Evolutionary conservation across 2,888 invertebrate genomes (phyloP).

Genomic region (Rhagium mordax): DNA sequence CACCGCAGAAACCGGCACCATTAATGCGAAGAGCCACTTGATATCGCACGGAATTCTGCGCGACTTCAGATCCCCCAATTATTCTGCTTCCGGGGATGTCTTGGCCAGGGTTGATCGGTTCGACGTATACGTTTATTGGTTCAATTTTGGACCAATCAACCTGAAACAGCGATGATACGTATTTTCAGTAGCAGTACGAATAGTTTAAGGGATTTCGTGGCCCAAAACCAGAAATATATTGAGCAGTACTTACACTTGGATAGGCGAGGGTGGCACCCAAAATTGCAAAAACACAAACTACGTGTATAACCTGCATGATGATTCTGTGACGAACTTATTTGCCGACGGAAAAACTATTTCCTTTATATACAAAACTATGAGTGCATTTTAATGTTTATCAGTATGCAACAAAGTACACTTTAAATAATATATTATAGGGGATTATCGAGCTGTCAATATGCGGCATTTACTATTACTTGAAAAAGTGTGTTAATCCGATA

Average conservation of each 20-base stretch:
- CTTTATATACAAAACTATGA: no score
- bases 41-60: conserved; percentile 18
- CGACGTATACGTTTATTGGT: conserved; percentile 10
- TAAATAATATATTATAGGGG: no score
- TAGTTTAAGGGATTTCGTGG: no score
- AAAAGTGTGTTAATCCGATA: no score
- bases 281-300: background rate
- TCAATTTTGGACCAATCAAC: conserved; percentile 2
- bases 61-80: background rate
- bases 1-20: conserved; percentile 33
- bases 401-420: no score
- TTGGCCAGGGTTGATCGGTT: background rate
- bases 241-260: conserved; percentile 72
- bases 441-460: no score
- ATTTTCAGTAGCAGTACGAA: no score
- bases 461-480: background rate
- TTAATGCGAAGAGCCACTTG: conserved; percentile 14
- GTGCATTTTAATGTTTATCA: no score
- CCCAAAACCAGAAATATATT: no score
- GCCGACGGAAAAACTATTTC: background rate
- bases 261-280: background rate
- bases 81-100: background rate
- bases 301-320: background rate
- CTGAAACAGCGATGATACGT: background rate
- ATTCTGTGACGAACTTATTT: background rate